These are phyloP conservation scores for Pterocles orientalis DNA, from an alignment of 2,113 vertebrate genomes.

Conservation along the genomic window DNA sequence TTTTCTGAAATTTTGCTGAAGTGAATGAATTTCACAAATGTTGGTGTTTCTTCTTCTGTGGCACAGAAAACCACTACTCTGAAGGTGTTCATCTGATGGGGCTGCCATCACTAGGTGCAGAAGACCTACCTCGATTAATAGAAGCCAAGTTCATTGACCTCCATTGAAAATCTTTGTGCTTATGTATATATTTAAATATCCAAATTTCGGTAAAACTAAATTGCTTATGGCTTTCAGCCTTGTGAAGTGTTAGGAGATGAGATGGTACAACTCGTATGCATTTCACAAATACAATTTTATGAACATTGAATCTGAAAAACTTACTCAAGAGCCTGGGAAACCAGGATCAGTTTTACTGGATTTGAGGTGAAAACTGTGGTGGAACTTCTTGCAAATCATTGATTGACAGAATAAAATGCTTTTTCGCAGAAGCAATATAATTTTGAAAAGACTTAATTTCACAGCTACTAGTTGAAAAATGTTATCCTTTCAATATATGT, in stretches of 20 bases:
- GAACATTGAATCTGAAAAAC: background rate
- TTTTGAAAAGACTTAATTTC: background rate
- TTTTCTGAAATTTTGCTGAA: background rate
- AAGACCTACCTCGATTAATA: background rate
- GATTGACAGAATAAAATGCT: background rate
- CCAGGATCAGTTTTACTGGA: background rate
- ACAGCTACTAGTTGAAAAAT: background rate
- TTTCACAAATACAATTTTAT: background rate
- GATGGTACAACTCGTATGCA: rapidly evolving
- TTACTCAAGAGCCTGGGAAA: background rate
- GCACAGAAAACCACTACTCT: background rate
- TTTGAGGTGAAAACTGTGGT: background rate
- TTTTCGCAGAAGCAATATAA: background rate
- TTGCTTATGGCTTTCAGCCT: background rate
- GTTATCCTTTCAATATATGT: background rate
- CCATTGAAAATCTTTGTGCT: background rate
- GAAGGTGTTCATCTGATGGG: background rate
- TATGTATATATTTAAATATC: background rate
- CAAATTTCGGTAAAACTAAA: background rate
- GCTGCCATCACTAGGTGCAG: background rate
- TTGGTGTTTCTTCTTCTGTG: background rate
- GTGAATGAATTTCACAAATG: background rate
- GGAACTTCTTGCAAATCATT: background rate
- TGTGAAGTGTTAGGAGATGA: background rate
- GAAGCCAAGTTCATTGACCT: background rate